Evolutionary conservation across 2,113 vertebrate genomes (phyloP).

Genomic region (Tympanuchus pallidicinctus): DNA sequence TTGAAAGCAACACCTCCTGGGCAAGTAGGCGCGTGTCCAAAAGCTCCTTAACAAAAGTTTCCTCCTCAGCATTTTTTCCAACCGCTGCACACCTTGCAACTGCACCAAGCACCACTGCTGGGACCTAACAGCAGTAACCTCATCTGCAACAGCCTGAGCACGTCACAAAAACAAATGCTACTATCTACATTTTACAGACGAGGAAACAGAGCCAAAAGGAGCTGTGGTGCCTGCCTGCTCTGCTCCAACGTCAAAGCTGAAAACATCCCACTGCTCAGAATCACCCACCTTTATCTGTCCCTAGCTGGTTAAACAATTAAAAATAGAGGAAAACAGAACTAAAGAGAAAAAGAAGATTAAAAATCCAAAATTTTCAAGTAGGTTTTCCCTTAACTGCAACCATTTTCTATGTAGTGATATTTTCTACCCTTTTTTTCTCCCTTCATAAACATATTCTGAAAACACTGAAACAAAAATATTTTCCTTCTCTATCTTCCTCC

Average conservation of each 20-base stretch:
- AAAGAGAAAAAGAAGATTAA: neutral
- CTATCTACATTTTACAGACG: neutral
- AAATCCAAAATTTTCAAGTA: neutral
- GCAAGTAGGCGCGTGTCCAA: neutral
- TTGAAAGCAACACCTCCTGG: neutral
- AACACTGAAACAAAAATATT: neutral
- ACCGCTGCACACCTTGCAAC: neutral
- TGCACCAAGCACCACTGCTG: neutral
- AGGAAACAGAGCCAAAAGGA: constrained; percentile 20
- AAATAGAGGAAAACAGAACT: neutral
- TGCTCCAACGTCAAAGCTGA: neutral
- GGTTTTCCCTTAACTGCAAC: neutral
- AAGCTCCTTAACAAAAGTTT: neutral
- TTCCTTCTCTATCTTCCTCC: neutral
- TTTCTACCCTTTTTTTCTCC: neutral
- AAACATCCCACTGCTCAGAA: neutral
- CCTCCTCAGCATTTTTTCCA: neutral
- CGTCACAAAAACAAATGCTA: neutral
- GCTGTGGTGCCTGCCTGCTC: neutral
- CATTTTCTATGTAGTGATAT: neutral
- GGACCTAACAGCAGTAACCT: neutral
- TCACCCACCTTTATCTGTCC: neutral
- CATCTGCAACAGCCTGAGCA: neutral
- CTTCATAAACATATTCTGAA: neutral
- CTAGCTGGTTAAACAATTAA: neutral